phyloP scores from a whole-genome alignment of 2,888 invertebrate genomes.

The Rhopalosiphum nymphaeae region DNA sequence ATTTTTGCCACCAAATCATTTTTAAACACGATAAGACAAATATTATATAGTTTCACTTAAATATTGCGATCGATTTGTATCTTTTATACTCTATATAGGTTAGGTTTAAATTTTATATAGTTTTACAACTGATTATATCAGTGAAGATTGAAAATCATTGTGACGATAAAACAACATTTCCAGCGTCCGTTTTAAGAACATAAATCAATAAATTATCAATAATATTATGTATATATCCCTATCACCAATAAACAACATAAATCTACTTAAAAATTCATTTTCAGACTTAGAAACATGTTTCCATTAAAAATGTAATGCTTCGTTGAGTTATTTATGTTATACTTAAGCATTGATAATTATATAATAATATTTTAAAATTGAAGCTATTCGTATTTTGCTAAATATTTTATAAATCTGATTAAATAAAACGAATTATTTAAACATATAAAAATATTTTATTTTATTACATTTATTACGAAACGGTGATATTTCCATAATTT shows the following conservation, averaged over 20 bases:
- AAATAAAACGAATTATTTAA: background rate
- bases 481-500: background rate
- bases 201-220: too few relatives aligned
- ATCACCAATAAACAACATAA: background rate
- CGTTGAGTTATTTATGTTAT: background rate
- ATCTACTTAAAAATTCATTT: background rate
- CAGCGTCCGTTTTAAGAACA: accelerated
- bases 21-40: background rate
- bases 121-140: background rate
- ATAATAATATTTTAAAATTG: background rate
- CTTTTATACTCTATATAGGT: background rate
- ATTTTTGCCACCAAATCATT: background rate
- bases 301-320: background rate
- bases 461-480: background rate
- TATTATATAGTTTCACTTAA: background rate
- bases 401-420: background rate
- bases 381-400: background rate
- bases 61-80: background rate
- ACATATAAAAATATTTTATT: background rate
- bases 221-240: background rate
- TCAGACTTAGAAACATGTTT: background rate
- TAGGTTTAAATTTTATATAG: background rate
- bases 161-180: too few relatives aligned
- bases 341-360: background rate
- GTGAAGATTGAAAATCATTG: too few relatives aligned